These are phyloP conservation scores for Dasyornis broadbenti DNA, from an alignment of 2,113 vertebrate genomes.

Conservation along the genomic window DNA sequence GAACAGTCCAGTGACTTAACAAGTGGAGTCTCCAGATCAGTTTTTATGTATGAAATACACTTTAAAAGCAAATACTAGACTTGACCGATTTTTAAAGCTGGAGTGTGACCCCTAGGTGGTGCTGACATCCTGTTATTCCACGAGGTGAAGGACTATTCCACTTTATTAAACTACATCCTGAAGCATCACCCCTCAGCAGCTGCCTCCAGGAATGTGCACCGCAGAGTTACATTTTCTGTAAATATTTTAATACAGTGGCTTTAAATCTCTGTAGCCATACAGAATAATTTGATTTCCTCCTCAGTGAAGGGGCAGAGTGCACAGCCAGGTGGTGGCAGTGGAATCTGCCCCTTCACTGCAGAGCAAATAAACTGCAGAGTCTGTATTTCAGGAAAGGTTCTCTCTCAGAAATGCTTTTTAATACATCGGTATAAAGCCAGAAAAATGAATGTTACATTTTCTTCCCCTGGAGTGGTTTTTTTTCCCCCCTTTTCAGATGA, in stretches of 20 bases:
- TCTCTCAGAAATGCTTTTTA: neutral
- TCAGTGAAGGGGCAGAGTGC: neutral
- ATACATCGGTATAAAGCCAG: neutral
- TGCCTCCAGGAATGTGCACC: accelerated
- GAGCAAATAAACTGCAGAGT: neutral
- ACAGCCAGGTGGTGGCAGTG: neutral
- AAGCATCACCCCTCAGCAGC: neutral
- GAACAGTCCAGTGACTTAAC: neutral
- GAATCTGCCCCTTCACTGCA: neutral
- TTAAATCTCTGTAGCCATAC: neutral
- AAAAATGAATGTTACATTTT: neutral
- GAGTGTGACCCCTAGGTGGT: constrained; percentile 28
- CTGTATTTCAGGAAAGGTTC: neutral
- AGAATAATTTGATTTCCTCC: neutral
- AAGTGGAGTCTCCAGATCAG: neutral
- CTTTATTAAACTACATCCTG: neutral
- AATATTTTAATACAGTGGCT: neutral
- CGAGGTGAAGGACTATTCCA: neutral
- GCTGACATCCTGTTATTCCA: neutral
- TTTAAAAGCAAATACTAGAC: neutral
- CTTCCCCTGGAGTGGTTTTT: no score
- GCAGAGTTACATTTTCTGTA: neutral
- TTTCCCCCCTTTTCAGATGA: neutral
- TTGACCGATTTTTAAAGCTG: neutral
- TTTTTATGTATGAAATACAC: neutral